phyloP scores from a whole-genome alignment of 2,113 vertebrate genomes.

The Lucifuga dentata region DNA sequence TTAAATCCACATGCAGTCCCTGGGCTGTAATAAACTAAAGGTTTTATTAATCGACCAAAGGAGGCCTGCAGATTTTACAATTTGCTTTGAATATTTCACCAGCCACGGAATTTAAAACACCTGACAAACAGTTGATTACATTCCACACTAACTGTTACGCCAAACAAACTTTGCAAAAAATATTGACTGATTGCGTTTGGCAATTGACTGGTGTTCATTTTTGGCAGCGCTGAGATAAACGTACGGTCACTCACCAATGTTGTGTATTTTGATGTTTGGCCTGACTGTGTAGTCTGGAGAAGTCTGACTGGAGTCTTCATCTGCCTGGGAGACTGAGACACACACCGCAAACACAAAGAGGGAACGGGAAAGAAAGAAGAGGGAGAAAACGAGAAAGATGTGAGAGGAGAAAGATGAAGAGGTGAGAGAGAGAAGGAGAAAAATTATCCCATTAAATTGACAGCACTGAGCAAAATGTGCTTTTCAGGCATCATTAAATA shows the following conservation, averaged over 20 bases:
- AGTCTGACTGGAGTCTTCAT: constrained; percentile 90
- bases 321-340: constrained; percentile 88
- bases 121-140: constrained; percentile 18
- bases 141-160: constrained; percentile 32
- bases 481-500: constrained; percentile 37
- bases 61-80: not conserved
- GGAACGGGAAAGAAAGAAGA: not conserved
- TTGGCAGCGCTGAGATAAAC: not conserved
- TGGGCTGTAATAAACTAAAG: constrained; percentile 1
- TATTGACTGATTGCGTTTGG: constrained; percentile 33
- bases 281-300: constrained; percentile 93
- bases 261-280: constrained; percentile 94
- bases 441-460: constrained; percentile 45
- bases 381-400: not conserved
- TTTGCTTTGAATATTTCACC: constrained; percentile 7
- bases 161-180: constrained; percentile 27
- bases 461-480: constrained; percentile 32
- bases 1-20: not conserved
- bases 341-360: constrained; percentile 7
- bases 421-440: not conserved
- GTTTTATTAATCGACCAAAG: constrained; percentile 29
- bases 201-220: constrained; percentile 6
- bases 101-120: constrained; percentile 23
- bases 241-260: constrained; percentile 88
- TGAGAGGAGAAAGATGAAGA: not conserved